Base-by-base conservation (phyloP, 2,888 invertebrate species). In the Pocota personata region DNA sequence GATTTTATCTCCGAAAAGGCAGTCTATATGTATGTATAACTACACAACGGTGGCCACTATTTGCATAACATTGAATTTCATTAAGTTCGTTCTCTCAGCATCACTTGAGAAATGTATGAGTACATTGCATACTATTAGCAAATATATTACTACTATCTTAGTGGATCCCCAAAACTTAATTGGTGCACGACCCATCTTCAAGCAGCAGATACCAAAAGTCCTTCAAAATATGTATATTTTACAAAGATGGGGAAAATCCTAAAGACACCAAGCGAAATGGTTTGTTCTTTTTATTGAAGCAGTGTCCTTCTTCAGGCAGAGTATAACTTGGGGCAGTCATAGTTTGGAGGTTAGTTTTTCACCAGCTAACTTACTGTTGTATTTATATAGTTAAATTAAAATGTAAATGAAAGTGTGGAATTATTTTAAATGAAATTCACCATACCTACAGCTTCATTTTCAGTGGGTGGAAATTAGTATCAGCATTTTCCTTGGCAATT, bases 401-500 rank as follows among this genome's bases (percentile, higher is more conserved):
- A 80, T 73, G 66, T 43, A 67, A 80, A 67, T 73, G 55, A 75
- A 80, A 21, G 55, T 52, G 46, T 80, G 35, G 46, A 75, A 67
- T 55, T 30, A 67, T 55, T 69, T 55, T 10, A 69, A 62, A 67
- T 72, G n/a, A 50, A 19, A 58, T 46, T 35, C 16, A 32, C 12
- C 43, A 21, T 12, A 27, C 35, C 19, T 2, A n/a, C 24, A 27
- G 12, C 12, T 30, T 16, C 21, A 16, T 2, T 24, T 10, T 35
- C 3, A 8, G 27, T 14, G 27, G 21, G 14, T 1, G 46, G 8
- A 32, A 32, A 12, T 40, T 8, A 32, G 57, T 46, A 46, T 57
- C 6, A 30, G 24, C 21, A 3, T 8, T 19, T 69, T 46, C 24
- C 35, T 35, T 43, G 19, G 8, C 19, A 30, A 57, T 69, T 52